phyloP scores from a whole-genome alignment of 2,797 vertebrate species.

The Microctenopoma stevenorrisi region DNA sequence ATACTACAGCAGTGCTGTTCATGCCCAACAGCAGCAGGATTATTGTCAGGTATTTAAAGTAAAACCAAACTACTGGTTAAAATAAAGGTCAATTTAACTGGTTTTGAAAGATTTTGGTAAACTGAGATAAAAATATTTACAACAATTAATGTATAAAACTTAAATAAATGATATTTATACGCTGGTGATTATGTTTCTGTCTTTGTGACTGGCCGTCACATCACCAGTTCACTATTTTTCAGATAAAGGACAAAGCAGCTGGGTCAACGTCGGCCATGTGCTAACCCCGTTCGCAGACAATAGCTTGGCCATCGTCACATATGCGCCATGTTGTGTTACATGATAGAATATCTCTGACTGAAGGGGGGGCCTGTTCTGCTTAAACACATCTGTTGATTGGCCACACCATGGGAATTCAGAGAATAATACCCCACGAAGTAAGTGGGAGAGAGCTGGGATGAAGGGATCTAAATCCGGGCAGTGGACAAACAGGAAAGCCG shows the following conservation, averaged over 20 bases:
- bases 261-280: conserved; percentile 40
- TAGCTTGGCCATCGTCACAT: conserved; percentile 40
- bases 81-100: no score
- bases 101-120: no score
- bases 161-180: no score
- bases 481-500: conserved; percentile 70
- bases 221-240: background rate
- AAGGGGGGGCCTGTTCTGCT: conserved; percentile 29
- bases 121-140: no score
- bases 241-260: conserved; percentile 32
- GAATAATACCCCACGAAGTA: conserved; percentile 61
- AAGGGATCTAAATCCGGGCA: conserved; percentile 65
- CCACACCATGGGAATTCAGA: conserved; percentile 68
- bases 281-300: conserved; percentile 65
- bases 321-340: conserved; percentile 46
- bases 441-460: conserved; percentile 58
- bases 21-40: no score
- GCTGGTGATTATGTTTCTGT: no score
- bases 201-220: no score
- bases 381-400: conserved; percentile 76
- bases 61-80: no score
- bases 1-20: no score
- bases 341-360: conserved; percentile 37
- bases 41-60: no score
- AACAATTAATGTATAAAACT: no score